A percentile compares a stretch with the other conserved stretches of the same genome.
These are phyloP conservation scores for crab-eating macaque (Macaca fascicularis) DNA, from an alignment of 2,113 vertebrate genomes.

Conservation along the genomic window T2T-MFA8v1.1 NC_088375.1:36413001-36413500, in stretches of 20 bases:
- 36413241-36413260: slow-evolving; percentile 27
- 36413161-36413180: slow-evolving; percentile 47
- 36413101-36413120: slow-evolving; percentile 14
- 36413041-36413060: background rate
- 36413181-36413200: background rate
- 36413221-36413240: background rate
- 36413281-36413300: slow-evolving; percentile 29
- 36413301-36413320: slow-evolving; percentile 18
- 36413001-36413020: slow-evolving; percentile 29
- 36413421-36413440: slow-evolving; percentile 75
- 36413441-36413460: slow-evolving; percentile 40
- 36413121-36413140: slow-evolving; percentile 45
- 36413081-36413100: slow-evolving; percentile 9
- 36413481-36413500: slow-evolving; percentile 38
- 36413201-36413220: background rate
- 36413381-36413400: slow-evolving; percentile 26
- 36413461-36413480: background rate
- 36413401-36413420: slow-evolving; percentile 54
- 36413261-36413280: slow-evolving; percentile 47
- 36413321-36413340: slow-evolving; percentile 10
- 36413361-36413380: background rate
- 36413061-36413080: background rate
- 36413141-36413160: background rate
- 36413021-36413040: background rate
- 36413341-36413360: slow-evolving; percentile 10